Evolutionary conservation across 2,888 invertebrate species (phyloP), one percentile per base, ranked within the genome.

Genomic region (Caenorhabditis becei): DNA sequence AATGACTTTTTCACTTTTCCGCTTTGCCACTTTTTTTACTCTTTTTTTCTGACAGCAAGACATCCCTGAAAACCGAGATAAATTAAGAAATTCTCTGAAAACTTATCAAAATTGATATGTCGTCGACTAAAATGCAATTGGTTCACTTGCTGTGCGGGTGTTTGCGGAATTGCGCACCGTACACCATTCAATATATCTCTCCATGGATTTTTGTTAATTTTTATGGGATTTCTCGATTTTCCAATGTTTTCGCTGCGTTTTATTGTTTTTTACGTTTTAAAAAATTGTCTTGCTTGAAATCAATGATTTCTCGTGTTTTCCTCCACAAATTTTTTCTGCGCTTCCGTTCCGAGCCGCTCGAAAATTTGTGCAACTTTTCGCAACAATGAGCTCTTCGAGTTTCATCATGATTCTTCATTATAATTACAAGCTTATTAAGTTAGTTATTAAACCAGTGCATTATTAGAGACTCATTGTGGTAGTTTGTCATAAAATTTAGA

Each of bases 401-500:
- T 32, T 10, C 10, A 35, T 54, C 18, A n/a, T 0, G 16, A n/a
- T 14, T 20, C 20, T 35, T 63, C 49, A 72, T 63, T 49, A 56
- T 18, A 23, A 49, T 58, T 18, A 61, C 61, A 72, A 14, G 23
- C n/a, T 59, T 71, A 62, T 44, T 49, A 26, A 28, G 3, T n/a
- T n/a, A n/a, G n/a, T 53, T 24, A 28, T 53, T 49, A 61, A 14
- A 58, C 53, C 23, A n/a, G 44, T 24, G 20, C 7, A 1, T 47
- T 23, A 1, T 66, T 4, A 23, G 14, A 53, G 23, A n/a, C 18
- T 71, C 26, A 74, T 20, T 69, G 54, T 7, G 83, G 82, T 20
- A 83, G 10, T 61, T 83, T 82, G 51, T 79, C 82, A 51, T 82
- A 82, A 37, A 84, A 86, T n/a, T 86, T 86, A 11, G 70, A 75